These are phyloP conservation scores for Agriopis marginaria DNA, from an alignment of 2,888 invertebrate species.

Conservation along the genomic window DNA sequence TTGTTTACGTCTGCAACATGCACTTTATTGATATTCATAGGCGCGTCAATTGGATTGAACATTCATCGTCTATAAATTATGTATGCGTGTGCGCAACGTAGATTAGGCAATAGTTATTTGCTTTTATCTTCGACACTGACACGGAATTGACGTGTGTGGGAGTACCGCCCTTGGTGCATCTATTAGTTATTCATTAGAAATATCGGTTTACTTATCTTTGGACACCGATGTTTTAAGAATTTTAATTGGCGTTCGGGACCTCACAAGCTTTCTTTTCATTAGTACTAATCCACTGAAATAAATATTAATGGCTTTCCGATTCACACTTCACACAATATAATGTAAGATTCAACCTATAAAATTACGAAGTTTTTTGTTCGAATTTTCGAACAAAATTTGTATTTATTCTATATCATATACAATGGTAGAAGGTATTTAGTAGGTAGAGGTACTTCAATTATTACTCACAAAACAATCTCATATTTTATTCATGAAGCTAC, in stretches of 20 bases:
- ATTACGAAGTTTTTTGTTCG: too few relatives aligned
- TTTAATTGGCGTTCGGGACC: constrained; percentile 21
- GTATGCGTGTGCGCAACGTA: constrained; percentile 52
- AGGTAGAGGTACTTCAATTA: constrained; percentile 1
- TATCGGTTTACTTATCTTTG: constrained; percentile 52
- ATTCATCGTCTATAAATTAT: constrained; percentile 51
- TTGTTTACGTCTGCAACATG: constrained; percentile 53
- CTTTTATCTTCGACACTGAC: constrained; percentile 53
- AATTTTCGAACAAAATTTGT: too few relatives aligned
- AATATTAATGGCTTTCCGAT: neutral
- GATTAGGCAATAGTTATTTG: constrained; percentile 32
- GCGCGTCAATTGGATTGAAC: constrained; percentile 49
- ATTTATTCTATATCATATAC: neutral
- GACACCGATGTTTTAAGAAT: constrained; percentile 37
- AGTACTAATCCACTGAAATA: neutral
- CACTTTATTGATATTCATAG: constrained; percentile 55
- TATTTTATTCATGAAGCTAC: constrained; percentile 29
- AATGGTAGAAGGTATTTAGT: neutral
- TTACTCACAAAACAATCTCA: neutral
- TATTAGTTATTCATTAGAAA: constrained; percentile 55
- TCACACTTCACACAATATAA: too few relatives aligned
- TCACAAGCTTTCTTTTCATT: constrained; percentile 10
- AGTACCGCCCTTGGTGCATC: constrained; percentile 61
- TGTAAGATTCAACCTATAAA: too few relatives aligned
- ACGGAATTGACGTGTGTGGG: constrained; percentile 54